Evolutionary conservation across 1,140 invertebrate species (phyloP).

Genomic region (Cydia pomonella): DNA sequence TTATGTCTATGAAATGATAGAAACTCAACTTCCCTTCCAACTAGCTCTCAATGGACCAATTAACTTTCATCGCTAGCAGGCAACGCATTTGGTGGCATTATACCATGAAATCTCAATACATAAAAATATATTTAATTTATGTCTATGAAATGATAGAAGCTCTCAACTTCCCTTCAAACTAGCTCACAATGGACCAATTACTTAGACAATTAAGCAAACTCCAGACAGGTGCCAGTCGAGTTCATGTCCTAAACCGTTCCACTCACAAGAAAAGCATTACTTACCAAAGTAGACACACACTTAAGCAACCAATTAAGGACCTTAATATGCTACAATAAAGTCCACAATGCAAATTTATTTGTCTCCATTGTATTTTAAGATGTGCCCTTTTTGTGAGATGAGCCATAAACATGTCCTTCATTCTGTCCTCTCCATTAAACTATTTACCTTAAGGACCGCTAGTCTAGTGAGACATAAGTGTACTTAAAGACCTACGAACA

Average conservation of each 20-base stretch:
- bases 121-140: neutral
- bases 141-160: neutral
- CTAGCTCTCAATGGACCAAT: slow-evolving; percentile 50
- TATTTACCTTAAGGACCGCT: slow-evolving; percentile 40
- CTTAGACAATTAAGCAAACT: slow-evolving; percentile 60
- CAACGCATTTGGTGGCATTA: no score
- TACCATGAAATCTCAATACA: neutral
- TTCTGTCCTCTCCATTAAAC: slow-evolving; percentile 50
- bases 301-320: neutral
- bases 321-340: neutral
- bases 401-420: slow-evolving; percentile 2
- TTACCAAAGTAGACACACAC: neutral
- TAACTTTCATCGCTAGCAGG: no score
- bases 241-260: slow-evolving; percentile 30
- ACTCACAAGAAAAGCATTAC: slow-evolving; percentile 41
- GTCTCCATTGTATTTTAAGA: neutral
- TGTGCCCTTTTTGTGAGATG: neutral
- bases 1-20: no score
- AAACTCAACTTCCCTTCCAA: neutral
- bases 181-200: slow-evolving; percentile 55
- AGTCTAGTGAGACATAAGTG: neutral
- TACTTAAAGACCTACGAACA: neutral
- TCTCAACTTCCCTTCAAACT: neutral
- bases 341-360: neutral
- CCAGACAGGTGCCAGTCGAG: slow-evolving; percentile 53